Conservation (phyloP, 2,888 invertebrate genomes). For the Seladonia tumulorum region DNA sequence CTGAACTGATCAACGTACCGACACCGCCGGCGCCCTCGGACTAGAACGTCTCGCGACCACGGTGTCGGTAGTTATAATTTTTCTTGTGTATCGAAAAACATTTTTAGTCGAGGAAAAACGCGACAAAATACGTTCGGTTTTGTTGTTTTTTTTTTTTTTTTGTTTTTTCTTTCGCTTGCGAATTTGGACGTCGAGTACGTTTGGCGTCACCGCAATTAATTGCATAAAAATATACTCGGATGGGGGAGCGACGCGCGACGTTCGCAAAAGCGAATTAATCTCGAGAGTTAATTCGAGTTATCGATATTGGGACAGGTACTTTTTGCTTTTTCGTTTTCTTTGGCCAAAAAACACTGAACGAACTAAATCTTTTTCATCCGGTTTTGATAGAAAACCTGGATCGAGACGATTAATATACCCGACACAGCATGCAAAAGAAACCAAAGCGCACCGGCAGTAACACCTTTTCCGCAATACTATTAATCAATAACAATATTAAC, state of each 20-base stretch:
- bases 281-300: constrained; percentile 42
- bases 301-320: constrained; percentile 50
- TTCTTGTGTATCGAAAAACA: not conserved
- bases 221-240: constrained; percentile 57
- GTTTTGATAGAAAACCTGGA: not conserved
- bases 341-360: constrained; percentile 1
- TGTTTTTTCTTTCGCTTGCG: not conserved
- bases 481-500: constrained; percentile 80
- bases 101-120: not conserved
- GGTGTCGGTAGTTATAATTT: not conserved
- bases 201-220: constrained; percentile 15
- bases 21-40: not conserved
- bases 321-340: constrained; percentile 17
- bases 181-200: constrained; percentile 35
- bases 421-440: constrained; percentile 72
- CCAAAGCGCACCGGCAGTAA: constrained; percentile 78
- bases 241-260: constrained; percentile 30
- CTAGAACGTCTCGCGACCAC: not conserved
- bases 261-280: constrained; percentile 17
- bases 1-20: constrained; percentile 15
- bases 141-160: not conserved
- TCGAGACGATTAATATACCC: not conserved
- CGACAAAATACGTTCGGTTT: not conserved
- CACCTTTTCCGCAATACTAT: constrained; percentile 78
- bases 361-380: not conserved